phyloP scores from a whole-genome alignment of 2,888 invertebrate genomes.

The Apocheima hispidaria region DNA sequence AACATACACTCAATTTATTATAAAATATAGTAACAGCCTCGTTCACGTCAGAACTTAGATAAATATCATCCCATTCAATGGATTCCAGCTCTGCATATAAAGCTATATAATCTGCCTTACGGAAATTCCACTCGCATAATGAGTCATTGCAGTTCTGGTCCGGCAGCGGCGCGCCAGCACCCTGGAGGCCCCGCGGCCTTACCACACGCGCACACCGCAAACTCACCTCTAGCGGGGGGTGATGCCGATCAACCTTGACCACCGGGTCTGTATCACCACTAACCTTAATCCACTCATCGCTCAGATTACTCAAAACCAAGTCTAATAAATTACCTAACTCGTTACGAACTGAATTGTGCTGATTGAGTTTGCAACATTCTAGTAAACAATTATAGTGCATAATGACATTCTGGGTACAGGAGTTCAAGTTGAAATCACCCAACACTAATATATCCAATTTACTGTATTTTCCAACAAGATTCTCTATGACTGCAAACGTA shows the following conservation, averaged over 20 bases:
- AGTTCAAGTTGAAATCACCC: not conserved
- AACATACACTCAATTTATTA: no score
- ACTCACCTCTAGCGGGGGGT: not conserved
- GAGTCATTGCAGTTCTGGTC: not conserved
- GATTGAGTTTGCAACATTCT: not conserved
- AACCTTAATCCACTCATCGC: not conserved
- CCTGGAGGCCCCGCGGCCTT: not conserved
- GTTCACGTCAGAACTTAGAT: no score
- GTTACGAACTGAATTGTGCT: not conserved
- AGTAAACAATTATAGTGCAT: not conserved
- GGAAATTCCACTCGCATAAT: not conserved
- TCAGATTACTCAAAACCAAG: not conserved
- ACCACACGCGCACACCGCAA: not conserved
- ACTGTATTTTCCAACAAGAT: not conserved
- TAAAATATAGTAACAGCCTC: no score
- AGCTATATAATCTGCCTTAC: not conserved
- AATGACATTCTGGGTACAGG: not conserved
- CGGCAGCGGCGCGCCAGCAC: not conserved
- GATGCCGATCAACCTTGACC: not conserved
- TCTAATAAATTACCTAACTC: not conserved
- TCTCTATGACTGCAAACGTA: not conserved
- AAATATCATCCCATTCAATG: no score
- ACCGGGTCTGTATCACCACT: not conserved
- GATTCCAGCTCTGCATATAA: no score
- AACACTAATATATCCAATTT: not conserved